These are phyloP conservation scores for Loriculus beryllinus DNA, from an alignment of 2,797 vertebrate species.

Conservation along the genomic window DNA sequence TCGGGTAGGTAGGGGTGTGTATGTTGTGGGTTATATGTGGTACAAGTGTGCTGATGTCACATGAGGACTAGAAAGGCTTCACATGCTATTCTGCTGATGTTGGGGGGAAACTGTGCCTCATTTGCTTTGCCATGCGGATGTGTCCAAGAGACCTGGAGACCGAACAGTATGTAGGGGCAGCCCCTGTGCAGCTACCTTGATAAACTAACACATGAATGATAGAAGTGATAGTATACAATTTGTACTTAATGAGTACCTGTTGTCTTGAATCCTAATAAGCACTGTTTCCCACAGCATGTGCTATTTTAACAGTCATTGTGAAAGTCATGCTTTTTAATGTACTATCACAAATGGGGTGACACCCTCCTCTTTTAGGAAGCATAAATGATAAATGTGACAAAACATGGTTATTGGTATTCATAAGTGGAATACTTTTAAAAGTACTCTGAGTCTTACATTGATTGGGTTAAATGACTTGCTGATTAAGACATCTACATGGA, in stretches of 20 bases:
- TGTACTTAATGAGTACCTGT: background rate
- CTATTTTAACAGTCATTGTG: background rate
- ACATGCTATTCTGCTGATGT: background rate
- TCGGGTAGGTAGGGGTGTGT: background rate
- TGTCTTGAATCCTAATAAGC: constrained; percentile 26
- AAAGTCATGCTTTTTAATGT: background rate
- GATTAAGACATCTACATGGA: background rate
- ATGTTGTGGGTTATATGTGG: background rate
- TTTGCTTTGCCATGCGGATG: background rate
- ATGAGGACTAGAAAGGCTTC: background rate
- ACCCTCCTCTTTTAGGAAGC: background rate
- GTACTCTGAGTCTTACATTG: background rate
- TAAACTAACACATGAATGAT: background rate
- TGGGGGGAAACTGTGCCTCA: background rate
- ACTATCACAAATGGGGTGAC: background rate
- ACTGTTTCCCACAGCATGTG: background rate
- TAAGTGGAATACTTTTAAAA: constrained; percentile 10
- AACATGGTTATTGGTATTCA: background rate
- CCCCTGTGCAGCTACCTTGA: background rate
- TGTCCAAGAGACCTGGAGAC: background rate
- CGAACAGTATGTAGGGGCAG: background rate
- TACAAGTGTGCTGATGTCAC: background rate
- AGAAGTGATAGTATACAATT: background rate
- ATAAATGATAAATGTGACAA: constrained; percentile 17
- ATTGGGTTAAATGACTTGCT: constrained; percentile 22